These are phyloP conservation scores for Rhincodon typus DNA, from an alignment of 2,797 vertebrate genomes.

Conservation along the genomic window DNA sequence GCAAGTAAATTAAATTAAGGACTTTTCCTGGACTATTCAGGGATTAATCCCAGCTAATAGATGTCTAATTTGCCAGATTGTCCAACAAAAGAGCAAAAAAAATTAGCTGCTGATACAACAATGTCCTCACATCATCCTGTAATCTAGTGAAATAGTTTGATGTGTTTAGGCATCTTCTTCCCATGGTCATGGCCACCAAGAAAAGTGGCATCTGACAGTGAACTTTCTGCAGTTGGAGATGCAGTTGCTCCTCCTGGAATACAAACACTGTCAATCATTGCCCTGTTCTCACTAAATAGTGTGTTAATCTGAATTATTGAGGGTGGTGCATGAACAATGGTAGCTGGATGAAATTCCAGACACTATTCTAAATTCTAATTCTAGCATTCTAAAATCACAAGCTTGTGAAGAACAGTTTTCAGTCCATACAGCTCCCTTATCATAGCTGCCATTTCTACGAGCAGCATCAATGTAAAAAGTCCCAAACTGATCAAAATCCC, in stretches of 20 bases:
- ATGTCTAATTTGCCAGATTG: background rate
- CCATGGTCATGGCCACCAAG: background rate
- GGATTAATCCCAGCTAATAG: background rate
- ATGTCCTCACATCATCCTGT: background rate
- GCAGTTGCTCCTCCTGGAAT: too few species aligned
- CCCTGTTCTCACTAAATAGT: background rate
- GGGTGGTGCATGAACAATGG: background rate
- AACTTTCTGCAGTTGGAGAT: background rate
- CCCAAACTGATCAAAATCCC: background rate
- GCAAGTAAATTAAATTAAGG: background rate
- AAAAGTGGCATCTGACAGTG: background rate
- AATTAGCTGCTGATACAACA: too few species aligned
- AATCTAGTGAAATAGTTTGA: background rate
- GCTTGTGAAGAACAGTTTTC: background rate
- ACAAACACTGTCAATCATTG: background rate
- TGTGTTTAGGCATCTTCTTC: background rate
- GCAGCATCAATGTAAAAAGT: background rate
- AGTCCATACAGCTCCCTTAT: background rate
- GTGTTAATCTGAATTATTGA: background rate
- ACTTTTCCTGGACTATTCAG: background rate
- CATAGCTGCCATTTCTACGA: background rate
- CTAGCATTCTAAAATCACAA: background rate
- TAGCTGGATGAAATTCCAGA: background rate
- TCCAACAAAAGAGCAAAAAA: background rate
- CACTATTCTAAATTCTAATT: background rate